Evolutionary conservation across 1,140 invertebrate genomes (phyloP).

Genomic region (Gonioctena quinquepunctata): DNA sequence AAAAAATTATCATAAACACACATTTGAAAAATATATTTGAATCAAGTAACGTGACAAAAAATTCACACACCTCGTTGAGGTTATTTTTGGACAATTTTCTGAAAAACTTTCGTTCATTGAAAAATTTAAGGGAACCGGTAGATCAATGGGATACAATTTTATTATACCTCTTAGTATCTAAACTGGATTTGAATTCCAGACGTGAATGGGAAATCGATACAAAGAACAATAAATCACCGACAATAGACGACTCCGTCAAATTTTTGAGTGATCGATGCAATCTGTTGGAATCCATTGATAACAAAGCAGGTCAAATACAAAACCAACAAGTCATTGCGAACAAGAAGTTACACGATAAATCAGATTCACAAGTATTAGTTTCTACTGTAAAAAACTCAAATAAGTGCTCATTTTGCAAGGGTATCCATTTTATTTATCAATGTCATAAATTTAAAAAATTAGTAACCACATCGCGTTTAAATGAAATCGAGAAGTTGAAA

Average conservation of each 20-base stretch:
- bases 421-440: not conserved
- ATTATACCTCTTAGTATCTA: constrained; percentile 15
- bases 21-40: constrained; percentile 24
- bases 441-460: not conserved
- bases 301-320: not conserved
- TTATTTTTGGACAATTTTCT: not conserved
- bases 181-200: constrained; percentile 24
- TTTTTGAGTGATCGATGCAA: constrained; percentile 6
- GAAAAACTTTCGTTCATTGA: not conserved
- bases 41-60: constrained; percentile 13
- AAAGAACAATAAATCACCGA: not conserved
- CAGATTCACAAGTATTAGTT: not conserved
- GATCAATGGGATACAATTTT: constrained; percentile 18
- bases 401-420: not conserved
- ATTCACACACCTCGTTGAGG: not conserved
- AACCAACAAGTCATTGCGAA: not conserved
- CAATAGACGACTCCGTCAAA: not conserved
- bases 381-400: not conserved
- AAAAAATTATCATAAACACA: constrained; percentile 22
- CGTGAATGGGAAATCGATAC: constrained; percentile 14
- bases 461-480: not conserved
- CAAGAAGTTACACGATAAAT: not conserved
- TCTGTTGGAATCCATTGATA: not conserved
- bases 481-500: not conserved
- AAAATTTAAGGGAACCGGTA: not conserved